phyloP scores from a whole-genome alignment of 2,888 invertebrate species.

The Labia minor region DNA sequence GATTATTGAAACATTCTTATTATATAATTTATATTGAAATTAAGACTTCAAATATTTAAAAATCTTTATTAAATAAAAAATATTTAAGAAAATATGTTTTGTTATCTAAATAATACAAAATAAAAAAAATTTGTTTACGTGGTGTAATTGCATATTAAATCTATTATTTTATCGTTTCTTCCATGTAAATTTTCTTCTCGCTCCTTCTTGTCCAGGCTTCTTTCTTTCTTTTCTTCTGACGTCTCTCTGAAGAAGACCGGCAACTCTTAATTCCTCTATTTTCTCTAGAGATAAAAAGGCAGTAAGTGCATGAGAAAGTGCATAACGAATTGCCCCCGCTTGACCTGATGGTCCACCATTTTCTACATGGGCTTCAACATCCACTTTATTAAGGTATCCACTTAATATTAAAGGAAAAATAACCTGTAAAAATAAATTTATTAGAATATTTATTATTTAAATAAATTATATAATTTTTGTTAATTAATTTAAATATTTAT shows the following conservation, averaged over 20 bases:
- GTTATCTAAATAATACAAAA: not conserved
- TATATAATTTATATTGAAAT: no score
- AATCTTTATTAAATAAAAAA: no score
- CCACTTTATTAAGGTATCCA: slow-evolving; percentile 62
- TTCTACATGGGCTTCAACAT: slow-evolving; percentile 65
- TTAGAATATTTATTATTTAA: no score
- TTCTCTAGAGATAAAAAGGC: not conserved
- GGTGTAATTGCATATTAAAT: no score
- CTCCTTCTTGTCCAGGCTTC: slow-evolving; percentile 85
- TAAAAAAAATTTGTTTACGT: not conserved
- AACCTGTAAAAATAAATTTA: slow-evolving; percentile 47
- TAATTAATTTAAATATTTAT: no score
- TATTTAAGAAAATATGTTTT: no score
- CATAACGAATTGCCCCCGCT: slow-evolving; percentile 82
- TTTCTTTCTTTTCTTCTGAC: slow-evolving; percentile 70
- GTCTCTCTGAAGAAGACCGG: slow-evolving; percentile 77
- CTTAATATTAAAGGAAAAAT: slow-evolving; percentile 77
- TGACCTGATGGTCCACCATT: slow-evolving; percentile 69
- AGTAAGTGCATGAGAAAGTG: slow-evolving; percentile 46
- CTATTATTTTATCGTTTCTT: not conserved
- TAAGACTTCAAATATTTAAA: no score
- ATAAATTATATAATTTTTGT: no score
- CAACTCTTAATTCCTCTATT: slow-evolving; percentile 32
- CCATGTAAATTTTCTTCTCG: slow-evolving; percentile 50
- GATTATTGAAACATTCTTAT: no score